Percentiles rank a stretch among this genome's conserved stretches.
Evolutionary conservation across 1,140 invertebrate genomes (phyloP).

Genomic region (Ridgeia piscesae): DNA sequence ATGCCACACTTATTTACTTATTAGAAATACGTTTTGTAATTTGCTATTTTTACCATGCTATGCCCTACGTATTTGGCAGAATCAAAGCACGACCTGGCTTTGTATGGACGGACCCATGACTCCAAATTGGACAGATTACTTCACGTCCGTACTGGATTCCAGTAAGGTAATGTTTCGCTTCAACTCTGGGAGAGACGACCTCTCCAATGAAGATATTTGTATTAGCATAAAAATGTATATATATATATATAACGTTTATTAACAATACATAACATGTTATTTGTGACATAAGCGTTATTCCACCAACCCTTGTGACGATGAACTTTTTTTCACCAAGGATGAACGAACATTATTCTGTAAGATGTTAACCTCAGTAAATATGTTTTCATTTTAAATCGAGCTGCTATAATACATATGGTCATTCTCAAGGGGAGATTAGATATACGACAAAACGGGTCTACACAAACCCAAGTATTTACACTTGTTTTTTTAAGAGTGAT

Average conservation of each 20-base stretch:
- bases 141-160: constrained; percentile 50
- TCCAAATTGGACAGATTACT: constrained; percentile 52
- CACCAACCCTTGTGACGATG: too few species aligned
- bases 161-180: constrained; percentile 42
- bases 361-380: too few species aligned
- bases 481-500: background rate
- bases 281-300: too few species aligned
- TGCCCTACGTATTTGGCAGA: constrained; percentile 36
- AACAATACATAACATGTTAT: too few species aligned
- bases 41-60: background rate
- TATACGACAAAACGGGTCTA: background rate
- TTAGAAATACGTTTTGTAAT: background rate
- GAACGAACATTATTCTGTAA: too few species aligned
- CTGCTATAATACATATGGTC: background rate
- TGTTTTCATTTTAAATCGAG: background rate
- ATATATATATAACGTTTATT: too few species aligned
- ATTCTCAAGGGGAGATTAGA: background rate
- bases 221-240: too few species aligned
- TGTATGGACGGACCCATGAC: constrained; percentile 54
- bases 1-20: background rate
- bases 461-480: background rate
- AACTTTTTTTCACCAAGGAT: too few species aligned
- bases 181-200: too few species aligned
- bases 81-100: constrained; percentile 56
- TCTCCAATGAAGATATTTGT: too few species aligned